These are phyloP conservation scores for Ptilonorhynchus violaceus DNA, from an alignment of 2,113 vertebrate species.

Conservation along the genomic window DNA sequence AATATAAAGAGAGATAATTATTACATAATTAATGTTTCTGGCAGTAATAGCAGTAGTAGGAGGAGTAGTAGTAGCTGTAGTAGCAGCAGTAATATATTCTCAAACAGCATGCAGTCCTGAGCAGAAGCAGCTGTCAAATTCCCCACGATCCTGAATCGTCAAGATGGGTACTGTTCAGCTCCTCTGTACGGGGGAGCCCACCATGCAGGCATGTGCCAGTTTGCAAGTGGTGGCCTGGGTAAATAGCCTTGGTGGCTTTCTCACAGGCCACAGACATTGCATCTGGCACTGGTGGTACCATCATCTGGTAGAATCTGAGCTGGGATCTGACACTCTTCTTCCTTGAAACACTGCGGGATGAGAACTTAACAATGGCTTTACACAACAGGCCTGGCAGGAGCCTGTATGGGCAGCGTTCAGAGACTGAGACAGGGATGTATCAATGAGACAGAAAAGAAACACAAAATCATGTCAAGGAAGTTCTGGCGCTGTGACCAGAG, in stretches of 20 bases:
- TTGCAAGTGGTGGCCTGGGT: neutral
- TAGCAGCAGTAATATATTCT: neutral
- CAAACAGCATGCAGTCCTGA: neutral
- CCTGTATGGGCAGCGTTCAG: neutral
- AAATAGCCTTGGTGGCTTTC: neutral
- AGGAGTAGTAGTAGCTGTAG: neutral
- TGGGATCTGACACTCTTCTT: neutral
- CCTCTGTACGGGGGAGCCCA: neutral
- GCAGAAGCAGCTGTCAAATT: neutral
- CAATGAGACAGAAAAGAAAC: neutral
- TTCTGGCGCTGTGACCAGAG: neutral
- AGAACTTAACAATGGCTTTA: neutral
- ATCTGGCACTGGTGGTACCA: neutral
- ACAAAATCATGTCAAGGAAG: neutral
- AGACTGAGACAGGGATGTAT: neutral
- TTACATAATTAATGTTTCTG: neutral
- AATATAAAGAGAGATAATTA: neutral
- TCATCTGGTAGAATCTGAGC: fast-evolving
- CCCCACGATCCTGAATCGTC: neutral
- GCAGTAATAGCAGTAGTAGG: neutral
- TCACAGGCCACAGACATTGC: neutral
- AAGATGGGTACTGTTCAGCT: neutral
- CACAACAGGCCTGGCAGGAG: neutral
- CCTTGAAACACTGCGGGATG: neutral
- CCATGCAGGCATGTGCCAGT: fast-evolving